Conservation (phyloP, 2,888 invertebrate species). For the Ophonus ardosiacus region DNA sequence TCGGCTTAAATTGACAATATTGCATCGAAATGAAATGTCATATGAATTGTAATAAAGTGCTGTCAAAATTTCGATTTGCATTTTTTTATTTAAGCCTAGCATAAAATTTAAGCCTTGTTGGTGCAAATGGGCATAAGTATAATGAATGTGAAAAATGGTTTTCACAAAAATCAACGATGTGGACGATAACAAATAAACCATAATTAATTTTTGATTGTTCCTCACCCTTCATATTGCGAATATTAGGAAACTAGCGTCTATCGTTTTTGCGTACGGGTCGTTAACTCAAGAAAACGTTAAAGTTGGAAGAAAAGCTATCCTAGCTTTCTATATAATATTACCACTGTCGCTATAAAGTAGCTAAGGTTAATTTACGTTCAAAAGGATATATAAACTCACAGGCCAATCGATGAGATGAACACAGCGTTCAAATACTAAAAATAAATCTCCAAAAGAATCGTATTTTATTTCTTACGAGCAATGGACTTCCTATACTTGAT, state of each 20-base stretch:
- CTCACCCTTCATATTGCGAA: no score
- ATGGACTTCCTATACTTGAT: background rate
- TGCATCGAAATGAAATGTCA: no score
- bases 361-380: constrained; percentile 29
- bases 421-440: background rate
- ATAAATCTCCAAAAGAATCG: constrained; percentile 5
- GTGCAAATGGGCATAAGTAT: no score
- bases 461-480: background rate
- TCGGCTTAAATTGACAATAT: no score
- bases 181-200: no score
- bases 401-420: constrained; percentile 11
- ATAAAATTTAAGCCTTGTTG: no score
- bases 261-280: constrained; percentile 22
- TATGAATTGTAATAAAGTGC: no score
- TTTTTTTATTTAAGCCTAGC: no score
- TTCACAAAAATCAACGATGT: no score
- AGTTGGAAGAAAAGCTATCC: constrained; percentile 1
- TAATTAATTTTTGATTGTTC: no score
- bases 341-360: constrained; percentile 8
- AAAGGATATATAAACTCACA: constrained; percentile 11
- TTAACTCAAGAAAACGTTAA: constrained; percentile 26
- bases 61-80: no score
- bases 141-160: no score
- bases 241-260: background rate
- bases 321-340: constrained; percentile 4